These are phyloP conservation scores for Drosophila saltans DNA, from an alignment of 1,140 invertebrate species.

Conservation along the genomic window DNA sequence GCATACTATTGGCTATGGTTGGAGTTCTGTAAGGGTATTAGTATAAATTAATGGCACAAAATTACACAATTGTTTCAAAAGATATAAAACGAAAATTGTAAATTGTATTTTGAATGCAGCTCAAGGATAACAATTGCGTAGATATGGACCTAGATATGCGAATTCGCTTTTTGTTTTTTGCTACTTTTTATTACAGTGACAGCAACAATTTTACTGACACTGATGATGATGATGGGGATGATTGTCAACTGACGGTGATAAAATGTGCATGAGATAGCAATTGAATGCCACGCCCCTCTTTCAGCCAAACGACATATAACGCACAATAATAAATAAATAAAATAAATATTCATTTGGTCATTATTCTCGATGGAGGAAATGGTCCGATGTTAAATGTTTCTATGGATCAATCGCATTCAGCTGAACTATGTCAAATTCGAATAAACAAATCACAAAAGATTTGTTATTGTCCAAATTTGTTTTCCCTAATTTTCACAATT, in stretches of 20 bases:
- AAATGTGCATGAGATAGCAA: slow-evolving; percentile 59
- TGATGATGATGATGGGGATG: neutral
- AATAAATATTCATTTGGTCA: slow-evolving; percentile 51
- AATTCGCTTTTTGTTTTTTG: slow-evolving; percentile 23
- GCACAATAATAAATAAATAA: slow-evolving; percentile 42
- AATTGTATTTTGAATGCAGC: slow-evolving; percentile 48
- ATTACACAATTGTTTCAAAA: slow-evolving; percentile 40
- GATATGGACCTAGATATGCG: slow-evolving; percentile 81
- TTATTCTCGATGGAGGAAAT: no score
- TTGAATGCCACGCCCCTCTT: slow-evolving; percentile 29
- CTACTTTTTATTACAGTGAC: slow-evolving; percentile 64
- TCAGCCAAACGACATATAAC: slow-evolving; percentile 6
- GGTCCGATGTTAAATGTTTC: neutral
- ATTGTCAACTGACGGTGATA: slow-evolving; percentile 48
- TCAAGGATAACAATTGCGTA: slow-evolving; percentile 81
- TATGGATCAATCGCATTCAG: neutral
- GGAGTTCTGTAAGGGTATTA: neutral
- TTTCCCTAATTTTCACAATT: slow-evolving; percentile 19
- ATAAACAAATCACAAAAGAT: slow-evolving; percentile 46
- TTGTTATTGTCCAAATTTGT: slow-evolving; percentile 6
- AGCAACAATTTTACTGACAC: slow-evolving; percentile 68
- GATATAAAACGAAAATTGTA: slow-evolving; percentile 62
- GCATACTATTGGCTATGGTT: neutral
- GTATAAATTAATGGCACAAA: neutral
- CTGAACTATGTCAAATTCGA: slow-evolving; percentile 47